Evolutionary conservation across 2,797 vertebrate species (phyloP).

Genomic region (Myiotriccus ornatus): DNA sequence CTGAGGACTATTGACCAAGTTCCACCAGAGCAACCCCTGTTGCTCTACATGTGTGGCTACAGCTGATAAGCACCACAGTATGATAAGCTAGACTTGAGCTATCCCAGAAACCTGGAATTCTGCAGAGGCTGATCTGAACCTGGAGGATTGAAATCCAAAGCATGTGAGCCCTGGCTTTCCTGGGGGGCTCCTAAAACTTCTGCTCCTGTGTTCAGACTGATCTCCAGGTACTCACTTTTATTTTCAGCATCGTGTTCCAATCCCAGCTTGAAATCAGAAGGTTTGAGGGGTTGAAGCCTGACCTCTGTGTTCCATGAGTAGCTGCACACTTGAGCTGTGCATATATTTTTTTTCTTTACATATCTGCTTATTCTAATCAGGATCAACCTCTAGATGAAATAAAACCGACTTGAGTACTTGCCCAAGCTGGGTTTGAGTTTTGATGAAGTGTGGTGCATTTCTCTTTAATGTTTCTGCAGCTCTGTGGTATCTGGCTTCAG

Average conservation of each 20-base stretch:
- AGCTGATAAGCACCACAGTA: background rate
- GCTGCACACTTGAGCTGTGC: background rate
- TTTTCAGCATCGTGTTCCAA: background rate
- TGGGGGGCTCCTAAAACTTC: background rate
- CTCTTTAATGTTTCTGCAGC: background rate
- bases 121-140: background rate
- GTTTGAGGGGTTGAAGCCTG: background rate
- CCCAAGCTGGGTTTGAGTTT: background rate
- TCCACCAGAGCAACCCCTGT: background rate
- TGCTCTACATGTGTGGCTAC: background rate
- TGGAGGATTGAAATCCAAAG: background rate
- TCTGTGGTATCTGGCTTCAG: conserved; percentile 2
- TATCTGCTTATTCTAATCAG: background rate
- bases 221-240: background rate
- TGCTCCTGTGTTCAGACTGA: background rate
- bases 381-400: background rate
- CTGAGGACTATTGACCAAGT: background rate
- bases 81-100: background rate
- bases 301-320: background rate
- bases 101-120: background rate
- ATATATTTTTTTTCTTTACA: background rate
- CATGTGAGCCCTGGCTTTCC: background rate
- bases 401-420: background rate
- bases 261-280: background rate
- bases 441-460: background rate